phyloP scores from a whole-genome alignment of 2,113 vertebrate species.

The Oenanthe melanoleuca region DNA sequence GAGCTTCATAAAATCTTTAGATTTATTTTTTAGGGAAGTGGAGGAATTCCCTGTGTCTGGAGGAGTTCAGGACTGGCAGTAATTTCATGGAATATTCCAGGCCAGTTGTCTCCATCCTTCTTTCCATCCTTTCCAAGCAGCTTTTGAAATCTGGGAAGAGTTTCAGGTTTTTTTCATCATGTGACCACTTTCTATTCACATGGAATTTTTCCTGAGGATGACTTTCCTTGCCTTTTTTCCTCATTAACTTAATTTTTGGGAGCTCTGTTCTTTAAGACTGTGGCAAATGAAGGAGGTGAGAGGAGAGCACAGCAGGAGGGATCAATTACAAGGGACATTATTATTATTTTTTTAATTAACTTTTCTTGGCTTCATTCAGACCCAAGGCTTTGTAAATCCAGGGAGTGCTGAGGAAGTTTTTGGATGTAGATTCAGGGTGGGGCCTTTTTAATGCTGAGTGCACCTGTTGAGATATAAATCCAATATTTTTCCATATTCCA shows the following conservation, averaged over 20 bases:
- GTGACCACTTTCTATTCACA: not conserved
- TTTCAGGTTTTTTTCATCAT: not conserved
- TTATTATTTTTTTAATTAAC: not conserved
- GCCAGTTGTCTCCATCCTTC: not conserved
- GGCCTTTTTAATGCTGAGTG: not conserved
- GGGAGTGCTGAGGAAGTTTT: not conserved
- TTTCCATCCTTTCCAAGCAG: not conserved
- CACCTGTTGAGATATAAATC: not conserved
- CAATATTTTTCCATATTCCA: not conserved
- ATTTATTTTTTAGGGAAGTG: not conserved
- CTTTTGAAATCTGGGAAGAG: not conserved
- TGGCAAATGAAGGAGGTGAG: not conserved
- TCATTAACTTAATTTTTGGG: not conserved
- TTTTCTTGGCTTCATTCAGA: not conserved
- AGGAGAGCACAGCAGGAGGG: not conserved
- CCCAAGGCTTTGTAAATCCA: not conserved
- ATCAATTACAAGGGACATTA: accelerated
- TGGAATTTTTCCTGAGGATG: not conserved
- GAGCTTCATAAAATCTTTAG: not conserved
- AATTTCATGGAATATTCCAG: not conserved
- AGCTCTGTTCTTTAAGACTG: not conserved
- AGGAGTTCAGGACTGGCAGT: not conserved
- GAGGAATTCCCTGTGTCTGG: not conserved
- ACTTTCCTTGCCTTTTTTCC: not conserved
- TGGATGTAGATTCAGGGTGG: not conserved